Percentiles rank a stretch among this genome's conserved stretches.
Conservation (phyloP, 2,113 vertebrate species). For the Tachuris rubrigastra region DNA sequence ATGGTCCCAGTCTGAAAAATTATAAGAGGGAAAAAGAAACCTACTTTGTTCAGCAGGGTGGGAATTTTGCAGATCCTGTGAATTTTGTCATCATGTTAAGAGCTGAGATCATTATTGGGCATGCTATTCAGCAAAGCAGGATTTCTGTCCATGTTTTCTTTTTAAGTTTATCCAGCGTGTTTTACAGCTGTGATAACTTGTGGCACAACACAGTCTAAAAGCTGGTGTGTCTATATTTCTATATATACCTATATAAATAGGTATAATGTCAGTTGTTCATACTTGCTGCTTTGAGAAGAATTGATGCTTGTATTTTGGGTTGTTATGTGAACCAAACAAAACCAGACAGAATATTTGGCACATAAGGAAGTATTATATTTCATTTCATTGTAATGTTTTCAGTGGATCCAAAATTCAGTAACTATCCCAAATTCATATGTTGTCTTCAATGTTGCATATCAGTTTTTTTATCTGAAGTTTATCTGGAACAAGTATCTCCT, state of each 20-base stretch:
- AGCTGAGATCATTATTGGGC: constrained; percentile 9
- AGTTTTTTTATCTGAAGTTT: background rate
- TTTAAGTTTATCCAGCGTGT: background rate
- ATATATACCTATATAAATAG: background rate
- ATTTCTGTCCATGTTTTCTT: constrained; percentile 6
- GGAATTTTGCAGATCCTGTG: background rate
- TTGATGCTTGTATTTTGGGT: background rate
- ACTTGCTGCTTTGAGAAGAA: background rate
- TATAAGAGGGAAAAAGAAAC: background rate
- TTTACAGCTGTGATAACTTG: constrained; percentile 12
- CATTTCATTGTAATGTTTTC: background rate
- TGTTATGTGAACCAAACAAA: constrained; percentile 19
- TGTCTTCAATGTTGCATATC: background rate
- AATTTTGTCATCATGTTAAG: background rate
- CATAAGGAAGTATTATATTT: background rate
- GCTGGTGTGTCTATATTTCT: background rate
- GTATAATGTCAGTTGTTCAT: background rate
- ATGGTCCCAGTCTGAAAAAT: background rate
- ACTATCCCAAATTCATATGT: background rate
- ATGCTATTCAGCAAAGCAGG: background rate
- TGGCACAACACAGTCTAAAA: background rate
- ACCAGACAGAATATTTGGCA: background rate
- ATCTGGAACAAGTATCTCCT: background rate
- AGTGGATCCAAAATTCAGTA: background rate
- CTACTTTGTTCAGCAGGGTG: background rate